A percentile compares a stretch with the other conserved stretches of the same genome.
phyloP scores from a whole-genome alignment of 2,888 invertebrate genomes.

The Podabrus alpinus region DNA sequence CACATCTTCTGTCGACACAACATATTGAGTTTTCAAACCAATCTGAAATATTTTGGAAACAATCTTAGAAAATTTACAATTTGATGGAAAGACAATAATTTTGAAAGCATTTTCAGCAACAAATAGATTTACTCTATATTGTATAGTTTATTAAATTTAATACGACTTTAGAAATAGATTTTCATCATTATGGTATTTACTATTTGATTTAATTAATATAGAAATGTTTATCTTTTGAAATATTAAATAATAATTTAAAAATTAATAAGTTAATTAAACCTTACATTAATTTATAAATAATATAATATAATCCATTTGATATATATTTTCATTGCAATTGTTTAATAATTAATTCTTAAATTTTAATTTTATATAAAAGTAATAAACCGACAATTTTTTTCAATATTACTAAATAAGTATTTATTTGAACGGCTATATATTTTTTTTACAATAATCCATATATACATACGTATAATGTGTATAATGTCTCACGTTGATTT shows the following conservation, averaged over 20 bases:
- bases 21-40: conserved; percentile 20
- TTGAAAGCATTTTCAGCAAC: conserved; percentile 10
- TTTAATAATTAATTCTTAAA: too few relatives aligned
- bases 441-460: neutral
- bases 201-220: too few relatives aligned
- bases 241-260: too few relatives aligned
- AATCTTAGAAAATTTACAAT: conserved; percentile 20
- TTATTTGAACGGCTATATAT: neutral
- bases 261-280: too few relatives aligned
- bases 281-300: too few relatives aligned
- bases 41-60: conserved; percentile 15
- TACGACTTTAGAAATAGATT: conserved; percentile 2
- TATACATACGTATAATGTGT: conserved; percentile 10
- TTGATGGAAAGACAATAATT: conserved; percentile 23
- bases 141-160: conserved; percentile 4
- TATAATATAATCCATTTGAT: too few relatives aligned
- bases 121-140: conserved; percentile 9
- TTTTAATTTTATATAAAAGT: too few relatives aligned
- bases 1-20: conserved; percentile 16
- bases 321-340: too few relatives aligned
- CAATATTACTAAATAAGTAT: neutral
- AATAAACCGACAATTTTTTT: neutral
- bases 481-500: conserved; percentile 41
- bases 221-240: too few relatives aligned
- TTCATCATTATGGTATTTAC: neutral